Conservation (phyloP, 2,113 vertebrate genomes). For the Papio anubis region DNA sequence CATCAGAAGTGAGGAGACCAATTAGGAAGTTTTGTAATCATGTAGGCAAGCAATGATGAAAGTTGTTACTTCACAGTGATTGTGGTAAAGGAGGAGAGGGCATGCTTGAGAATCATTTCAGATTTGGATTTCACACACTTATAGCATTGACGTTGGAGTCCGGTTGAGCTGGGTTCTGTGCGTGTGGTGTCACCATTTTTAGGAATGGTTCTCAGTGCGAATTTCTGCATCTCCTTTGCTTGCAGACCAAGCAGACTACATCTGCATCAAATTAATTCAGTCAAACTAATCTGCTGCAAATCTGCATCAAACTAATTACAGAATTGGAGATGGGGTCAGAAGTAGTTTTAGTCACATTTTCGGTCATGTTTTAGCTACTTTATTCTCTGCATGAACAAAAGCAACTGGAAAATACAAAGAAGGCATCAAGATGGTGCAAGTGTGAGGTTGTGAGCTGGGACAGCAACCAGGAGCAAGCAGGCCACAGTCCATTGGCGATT, state of each 20-base stretch:
- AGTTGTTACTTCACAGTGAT: background rate
- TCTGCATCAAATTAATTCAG: background rate
- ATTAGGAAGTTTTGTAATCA: background rate
- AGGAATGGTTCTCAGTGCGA: background rate
- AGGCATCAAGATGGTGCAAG: background rate
- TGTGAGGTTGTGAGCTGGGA: background rate
- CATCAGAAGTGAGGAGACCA: background rate
- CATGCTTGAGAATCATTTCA: background rate
- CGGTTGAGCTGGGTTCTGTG: background rate
- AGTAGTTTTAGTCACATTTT: background rate
- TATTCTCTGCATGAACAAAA: background rate
- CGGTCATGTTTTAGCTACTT: background rate
- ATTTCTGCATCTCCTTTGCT: background rate
- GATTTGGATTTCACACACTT: background rate
- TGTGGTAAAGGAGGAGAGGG: background rate
- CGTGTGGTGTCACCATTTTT: background rate
- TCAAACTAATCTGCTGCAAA: too few relatives aligned
- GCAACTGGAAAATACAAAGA: background rate
- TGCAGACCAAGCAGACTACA: fast-evolving
- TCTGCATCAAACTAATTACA: too few relatives aligned
- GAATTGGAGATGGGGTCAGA: too few relatives aligned
- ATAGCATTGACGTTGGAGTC: background rate
- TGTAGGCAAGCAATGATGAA: background rate
- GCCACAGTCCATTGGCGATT: background rate
- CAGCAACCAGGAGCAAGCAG: background rate